Evolutionary conservation across 2,888 invertebrate species (phyloP).

Genomic region (Amiota communis): DNA sequence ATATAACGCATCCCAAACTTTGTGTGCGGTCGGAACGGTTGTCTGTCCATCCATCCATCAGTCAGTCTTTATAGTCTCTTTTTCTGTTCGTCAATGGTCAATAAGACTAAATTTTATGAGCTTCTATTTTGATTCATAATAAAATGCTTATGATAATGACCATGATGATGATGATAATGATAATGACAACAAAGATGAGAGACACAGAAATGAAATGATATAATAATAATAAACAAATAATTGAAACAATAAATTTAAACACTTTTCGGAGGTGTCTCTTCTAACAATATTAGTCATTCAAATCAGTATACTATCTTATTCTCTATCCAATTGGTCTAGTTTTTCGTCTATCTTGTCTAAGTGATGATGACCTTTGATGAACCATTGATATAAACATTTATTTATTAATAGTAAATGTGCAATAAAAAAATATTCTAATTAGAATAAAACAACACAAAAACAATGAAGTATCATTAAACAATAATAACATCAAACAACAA

Average conservation of each 20-base stretch:
- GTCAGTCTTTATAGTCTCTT: slow-evolving; percentile 11
- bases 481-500: not conserved
- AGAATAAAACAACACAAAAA: too few species aligned
- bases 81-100: too few species aligned
- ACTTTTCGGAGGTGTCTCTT: not conserved
- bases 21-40: slow-evolving; percentile 8
- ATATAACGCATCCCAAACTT: not conserved
- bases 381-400: not conserved
- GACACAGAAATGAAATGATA: not conserved
- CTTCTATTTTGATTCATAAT: too few species aligned
- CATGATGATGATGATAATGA: too few species aligned
- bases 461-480: not conserved
- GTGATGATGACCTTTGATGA: not conserved
- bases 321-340: not conserved
- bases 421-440: slow-evolving; percentile 20
- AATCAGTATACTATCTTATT: not conserved
- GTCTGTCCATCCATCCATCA: not conserved
- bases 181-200: not conserved
- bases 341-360: not conserved
- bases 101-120: too few species aligned
- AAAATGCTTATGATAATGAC: too few species aligned
- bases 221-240: slow-evolving; percentile 13
- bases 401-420: slow-evolving; percentile 2
- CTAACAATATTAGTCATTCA: not conserved
- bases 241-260: slow-evolving; percentile 4